Conservation (phyloP, 2,888 invertebrate species). For the Cordilura impudica region DNA sequence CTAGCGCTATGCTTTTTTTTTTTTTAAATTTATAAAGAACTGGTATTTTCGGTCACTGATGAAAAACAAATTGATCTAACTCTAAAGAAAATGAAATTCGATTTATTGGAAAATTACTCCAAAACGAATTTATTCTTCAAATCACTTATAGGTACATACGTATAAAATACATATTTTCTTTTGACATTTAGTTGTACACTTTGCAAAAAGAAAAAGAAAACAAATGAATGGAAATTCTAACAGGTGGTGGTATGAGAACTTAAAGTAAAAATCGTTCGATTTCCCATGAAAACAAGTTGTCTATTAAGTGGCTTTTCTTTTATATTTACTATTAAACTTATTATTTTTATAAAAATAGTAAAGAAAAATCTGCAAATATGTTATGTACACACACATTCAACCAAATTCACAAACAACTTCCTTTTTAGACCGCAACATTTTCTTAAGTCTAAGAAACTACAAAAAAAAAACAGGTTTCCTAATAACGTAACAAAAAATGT, state of each 20-base stretch:
- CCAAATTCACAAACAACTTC: conserved; percentile 25
- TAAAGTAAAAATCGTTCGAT: conserved; percentile 20
- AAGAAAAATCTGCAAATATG: neutral
- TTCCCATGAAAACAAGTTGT: conserved; percentile 46
- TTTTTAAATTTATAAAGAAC: too few species aligned
- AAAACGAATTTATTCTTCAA: too few species aligned
- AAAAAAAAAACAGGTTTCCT: conserved; percentile 37
- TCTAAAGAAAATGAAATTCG: too few species aligned
- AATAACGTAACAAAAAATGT: conserved; percentile 3
- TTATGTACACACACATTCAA: neutral
- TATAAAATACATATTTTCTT: too few species aligned
- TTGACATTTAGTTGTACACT: neutral
- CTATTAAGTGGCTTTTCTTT: conserved; percentile 32
- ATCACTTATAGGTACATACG: too few species aligned
- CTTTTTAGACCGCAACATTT: conserved; percentile 12
- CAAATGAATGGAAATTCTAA: conserved; percentile 27
- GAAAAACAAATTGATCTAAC: too few species aligned
- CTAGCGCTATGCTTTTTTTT: too few species aligned
- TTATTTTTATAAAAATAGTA: neutral
- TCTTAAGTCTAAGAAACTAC: neutral
- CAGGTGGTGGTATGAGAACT: conserved; percentile 49
- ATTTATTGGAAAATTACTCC: too few species aligned
- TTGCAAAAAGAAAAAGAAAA: too few species aligned
- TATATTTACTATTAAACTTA: neutral
- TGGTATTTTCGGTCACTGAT: too few species aligned